These are phyloP conservation scores for Leptopilina myrica DNA, from an alignment of 2,888 invertebrate species.

Conservation along the genomic window DNA sequence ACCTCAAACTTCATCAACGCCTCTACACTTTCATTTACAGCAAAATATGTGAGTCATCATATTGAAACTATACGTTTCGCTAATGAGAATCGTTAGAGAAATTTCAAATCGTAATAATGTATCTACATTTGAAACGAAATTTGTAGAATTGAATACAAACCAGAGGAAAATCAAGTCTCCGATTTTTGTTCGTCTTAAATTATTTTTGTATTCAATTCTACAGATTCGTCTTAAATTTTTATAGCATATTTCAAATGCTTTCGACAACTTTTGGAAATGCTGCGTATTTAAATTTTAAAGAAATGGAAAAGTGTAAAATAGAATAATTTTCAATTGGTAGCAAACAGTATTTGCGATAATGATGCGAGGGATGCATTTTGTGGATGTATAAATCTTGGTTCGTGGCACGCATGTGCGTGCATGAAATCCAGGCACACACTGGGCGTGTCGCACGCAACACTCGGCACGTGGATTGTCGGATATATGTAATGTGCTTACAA, in stretches of 20 bases:
- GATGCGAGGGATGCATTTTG: slow-evolving; percentile 57
- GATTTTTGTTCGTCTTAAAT: too few species aligned
- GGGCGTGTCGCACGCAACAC: slow-evolving; percentile 70
- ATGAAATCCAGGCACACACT: slow-evolving; percentile 64
- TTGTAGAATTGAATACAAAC: too few species aligned
- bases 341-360: slow-evolving; percentile 49
- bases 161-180: too few species aligned
- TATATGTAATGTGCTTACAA: slow-evolving; percentile 47
- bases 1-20: slow-evolving; percentile 30
- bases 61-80: too few species aligned
- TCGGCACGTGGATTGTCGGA: slow-evolving; percentile 69
- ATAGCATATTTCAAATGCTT: too few species aligned
- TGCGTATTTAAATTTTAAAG: background rate
- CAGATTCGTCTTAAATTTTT: too few species aligned
- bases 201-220: too few species aligned
- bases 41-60: slow-evolving; percentile 25
- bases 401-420: slow-evolving; percentile 60
- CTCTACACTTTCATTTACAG: too few species aligned
- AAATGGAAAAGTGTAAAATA: background rate
- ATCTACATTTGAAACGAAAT: too few species aligned
- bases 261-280: too few species aligned
- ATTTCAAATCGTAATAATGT: too few species aligned
- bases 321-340: background rate
- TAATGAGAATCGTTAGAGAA: too few species aligned
- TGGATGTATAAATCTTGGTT: slow-evolving; percentile 61